Evolutionary conservation across 2,113 vertebrate species (phyloP).

Genomic region (Chaenogobius annularis): DNA sequence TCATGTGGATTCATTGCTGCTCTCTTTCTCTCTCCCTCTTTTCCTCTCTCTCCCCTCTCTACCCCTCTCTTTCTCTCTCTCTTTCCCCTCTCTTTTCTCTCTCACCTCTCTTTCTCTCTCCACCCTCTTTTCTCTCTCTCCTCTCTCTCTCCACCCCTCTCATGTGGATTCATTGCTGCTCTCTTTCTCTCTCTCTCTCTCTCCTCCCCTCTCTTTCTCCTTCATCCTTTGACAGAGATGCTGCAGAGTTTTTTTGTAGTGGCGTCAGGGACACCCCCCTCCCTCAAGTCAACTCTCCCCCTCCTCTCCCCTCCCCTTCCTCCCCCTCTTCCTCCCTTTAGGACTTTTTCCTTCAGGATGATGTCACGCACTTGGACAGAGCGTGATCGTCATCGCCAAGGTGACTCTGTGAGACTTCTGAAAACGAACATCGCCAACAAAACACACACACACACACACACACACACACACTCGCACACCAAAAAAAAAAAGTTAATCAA

Average conservation of each 20-base stretch:
- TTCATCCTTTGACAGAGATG: conserved; percentile 34
- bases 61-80: no score
- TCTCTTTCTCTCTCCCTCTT: no score
- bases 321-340: background rate
- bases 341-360: conserved; percentile 52
- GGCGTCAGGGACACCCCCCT: conserved; percentile 33
- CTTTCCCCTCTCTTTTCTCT: no score
- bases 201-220: background rate
- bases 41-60: no score
- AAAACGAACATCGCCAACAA: background rate
- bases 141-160: no score
- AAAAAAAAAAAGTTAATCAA: conserved; percentile 29
- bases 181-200: background rate
- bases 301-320: background rate
- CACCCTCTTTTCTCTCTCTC: no score
- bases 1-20: no score
- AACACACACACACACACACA: no score
- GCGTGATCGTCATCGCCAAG: conserved; percentile 58
- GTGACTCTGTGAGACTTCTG: conserved; percentile 40
- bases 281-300: background rate
- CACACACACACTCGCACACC: background rate
- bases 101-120: no score
- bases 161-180: no score
- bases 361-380: conserved; percentile 61
- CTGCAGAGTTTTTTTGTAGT: conserved; percentile 60